Conservation (phyloP, 2,113 vertebrate species). For the Mirza zaza region DNA sequence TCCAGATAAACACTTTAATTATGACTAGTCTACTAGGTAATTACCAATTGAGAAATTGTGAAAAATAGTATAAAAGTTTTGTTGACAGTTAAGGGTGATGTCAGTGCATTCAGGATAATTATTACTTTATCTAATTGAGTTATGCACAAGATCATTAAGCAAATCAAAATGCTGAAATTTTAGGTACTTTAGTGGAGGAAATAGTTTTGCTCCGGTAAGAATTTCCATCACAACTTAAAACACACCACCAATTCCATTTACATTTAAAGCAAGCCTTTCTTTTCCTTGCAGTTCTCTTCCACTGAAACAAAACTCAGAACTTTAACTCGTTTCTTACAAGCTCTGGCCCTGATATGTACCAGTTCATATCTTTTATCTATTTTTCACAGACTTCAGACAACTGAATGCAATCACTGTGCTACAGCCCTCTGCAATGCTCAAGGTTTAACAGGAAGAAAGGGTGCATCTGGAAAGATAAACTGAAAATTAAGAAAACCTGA, state of each 20-base stretch:
- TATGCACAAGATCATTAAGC: background rate
- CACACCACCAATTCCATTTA: background rate
- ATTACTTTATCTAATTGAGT: background rate
- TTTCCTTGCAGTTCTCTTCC: background rate
- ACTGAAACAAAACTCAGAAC: background rate
- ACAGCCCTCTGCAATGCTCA: background rate
- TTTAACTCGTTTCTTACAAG: background rate
- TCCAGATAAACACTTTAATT: background rate
- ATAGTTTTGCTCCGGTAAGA: background rate
- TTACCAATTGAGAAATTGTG: background rate
- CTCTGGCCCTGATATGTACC: background rate
- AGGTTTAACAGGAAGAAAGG: background rate
- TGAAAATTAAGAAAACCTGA: constrained; percentile 17
- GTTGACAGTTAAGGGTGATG: background rate
- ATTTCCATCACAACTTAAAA: constrained; percentile 12
- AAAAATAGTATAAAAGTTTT: background rate
- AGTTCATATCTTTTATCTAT: background rate
- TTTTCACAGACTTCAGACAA: background rate
- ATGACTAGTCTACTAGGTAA: background rate
- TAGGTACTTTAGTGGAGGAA: background rate
- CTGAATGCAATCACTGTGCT: background rate
- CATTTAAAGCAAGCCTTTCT: background rate
- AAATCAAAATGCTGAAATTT: background rate
- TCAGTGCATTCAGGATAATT: background rate
- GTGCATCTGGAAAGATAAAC: background rate